Evolutionary conservation across 2,797 vertebrate species (phyloP), one percentile per base, ranked within the genome.

Genomic region (Alcedo quadribrachys): DNA sequence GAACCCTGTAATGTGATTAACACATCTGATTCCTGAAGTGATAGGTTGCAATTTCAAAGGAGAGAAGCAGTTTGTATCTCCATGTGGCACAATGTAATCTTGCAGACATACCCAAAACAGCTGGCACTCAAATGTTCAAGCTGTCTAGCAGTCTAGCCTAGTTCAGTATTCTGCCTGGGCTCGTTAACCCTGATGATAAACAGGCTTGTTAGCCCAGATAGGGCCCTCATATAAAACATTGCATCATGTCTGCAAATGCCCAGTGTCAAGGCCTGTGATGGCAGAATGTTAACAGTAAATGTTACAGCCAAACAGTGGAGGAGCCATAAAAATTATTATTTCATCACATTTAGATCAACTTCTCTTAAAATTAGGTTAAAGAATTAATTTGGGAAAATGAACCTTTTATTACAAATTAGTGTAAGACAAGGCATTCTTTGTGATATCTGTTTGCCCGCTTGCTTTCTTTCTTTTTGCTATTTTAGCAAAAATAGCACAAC

Each of bases 241-340:
- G 86, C 90, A 85, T 92, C 75, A 65, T 74, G 71, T 94, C 92
- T 94, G 75, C 90, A 91, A 77, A 60, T 61, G 45, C 42, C 57
- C 48, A 5, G 15, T 58, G 57, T 82, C 79, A 85, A 66, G 62
- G 37, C 40, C 35, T 68, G 45, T 40, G 68, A 57, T 0, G 92
- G 68, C 67, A 37, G n/a, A 74, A 62, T 1, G 0, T 66, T 79
- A 53, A 21, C 40, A 17, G 53, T 85, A 58, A 62, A 48, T 85
- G 45, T 54, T 81, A 13, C 21, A 71, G 63, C 24, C 35, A 67
- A 85, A 85, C 62, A 66, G 30, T 15, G 28, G 17, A 62, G 46
- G 15, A 81, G 13, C 32, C 33, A 24, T 83, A 92, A 75, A 68
- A 73, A 62, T n/a, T 30, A 13, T 12, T 77, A 88, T 92, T 84